Base-by-base conservation (phyloP, 64 coral and sea anemone genomes). In the Porites lutea region DNA sequence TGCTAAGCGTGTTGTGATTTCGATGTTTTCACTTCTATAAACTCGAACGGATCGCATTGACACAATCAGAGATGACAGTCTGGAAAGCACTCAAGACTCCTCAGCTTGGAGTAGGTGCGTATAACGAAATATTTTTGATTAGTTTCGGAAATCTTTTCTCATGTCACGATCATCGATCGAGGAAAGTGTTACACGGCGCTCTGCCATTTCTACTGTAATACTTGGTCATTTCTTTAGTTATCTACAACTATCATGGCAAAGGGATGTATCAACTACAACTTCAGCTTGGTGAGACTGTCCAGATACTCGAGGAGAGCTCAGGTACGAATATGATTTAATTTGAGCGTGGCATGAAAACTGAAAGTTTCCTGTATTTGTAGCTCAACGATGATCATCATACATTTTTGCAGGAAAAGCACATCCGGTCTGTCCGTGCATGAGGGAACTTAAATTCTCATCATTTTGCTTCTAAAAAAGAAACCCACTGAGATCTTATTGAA, bases 231-330 rank as follows among this genome's bases (percentile, higher is more conserved):
- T 80, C 3, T 87, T 27, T 57, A 93, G 91, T 66, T 2, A 93
- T 93, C 13, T 93, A 93, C 48, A 93, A 93, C 27, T 93, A 87
- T 83, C 83, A 87, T 73, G 71, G 52, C 2, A 87, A 93, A 87
- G 91, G 82, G 3, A 16, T 75, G 11, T 75, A 93, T 76, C 74
- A 93, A 79, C 83, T 93, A 7, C 18, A 87, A 37, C 59, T 93
- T 20, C 90, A 93, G 23, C 91, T 93, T 54, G 91, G 91, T 10
- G 91, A 93, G 65, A 93, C 91, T 77, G 91, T 93, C 19, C 82
- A 93, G 65, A 87, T 93, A 19, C 72, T 82, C 50, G 91, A 93
- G 60, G 91, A 93, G 65, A 93, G 85, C 50, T 22, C 82, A 87
- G 91, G 91, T 93, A 14, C 68, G 3, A 4, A 13, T 51, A 49